A percentile compares a stretch with the other conserved stretches of the same genome.
phyloP scores from a whole-genome alignment of 2,797 vertebrate species.

The Percopsis omiscomaycus region DNA sequence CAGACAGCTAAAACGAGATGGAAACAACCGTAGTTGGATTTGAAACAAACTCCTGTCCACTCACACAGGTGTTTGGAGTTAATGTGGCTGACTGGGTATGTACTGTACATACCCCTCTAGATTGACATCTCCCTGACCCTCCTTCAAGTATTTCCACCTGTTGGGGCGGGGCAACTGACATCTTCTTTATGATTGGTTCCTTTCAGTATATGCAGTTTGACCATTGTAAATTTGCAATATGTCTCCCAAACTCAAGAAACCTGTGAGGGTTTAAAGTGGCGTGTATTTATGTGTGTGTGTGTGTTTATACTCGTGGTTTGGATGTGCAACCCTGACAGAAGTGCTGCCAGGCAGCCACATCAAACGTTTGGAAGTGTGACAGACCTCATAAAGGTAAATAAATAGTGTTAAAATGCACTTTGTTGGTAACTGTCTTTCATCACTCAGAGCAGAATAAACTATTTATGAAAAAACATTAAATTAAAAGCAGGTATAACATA shows the following conservation, averaged over 20 bases:
- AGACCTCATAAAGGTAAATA: slow-evolving; percentile 62
- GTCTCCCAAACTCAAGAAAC: too few species aligned
- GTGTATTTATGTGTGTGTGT: slow-evolving; percentile 22
- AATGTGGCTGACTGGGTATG: too few species aligned
- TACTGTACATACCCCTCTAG: too few species aligned
- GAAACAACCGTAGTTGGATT: too few species aligned
- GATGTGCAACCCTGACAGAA: slow-evolving; percentile 42
- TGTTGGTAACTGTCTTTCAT: slow-evolving; percentile 47
- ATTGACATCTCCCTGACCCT: too few species aligned
- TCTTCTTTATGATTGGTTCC: too few species aligned
- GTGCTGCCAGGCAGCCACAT: slow-evolving; percentile 58
- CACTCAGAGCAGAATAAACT: slow-evolving; percentile 31
- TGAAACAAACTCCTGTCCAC: too few species aligned
- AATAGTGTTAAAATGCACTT: slow-evolving; percentile 42
- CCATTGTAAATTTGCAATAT: too few species aligned
- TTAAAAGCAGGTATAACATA: slow-evolving; percentile 16
- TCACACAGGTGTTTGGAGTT: too few species aligned
- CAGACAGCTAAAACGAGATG: background rate
- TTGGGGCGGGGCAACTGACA: too few species aligned
- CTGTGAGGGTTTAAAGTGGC: background rate
- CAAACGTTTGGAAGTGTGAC: slow-evolving; percentile 63
- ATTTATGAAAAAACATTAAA: background rate
- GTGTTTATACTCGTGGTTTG: slow-evolving; percentile 31
- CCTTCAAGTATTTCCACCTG: too few species aligned
- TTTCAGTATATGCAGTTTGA: too few species aligned